A percentile compares a stretch with the other conserved stretches of the same genome.
phyloP scores from a whole-genome alignment of 1,140 invertebrate genomes.

The Macrosteles quadrilineatus region DNA sequence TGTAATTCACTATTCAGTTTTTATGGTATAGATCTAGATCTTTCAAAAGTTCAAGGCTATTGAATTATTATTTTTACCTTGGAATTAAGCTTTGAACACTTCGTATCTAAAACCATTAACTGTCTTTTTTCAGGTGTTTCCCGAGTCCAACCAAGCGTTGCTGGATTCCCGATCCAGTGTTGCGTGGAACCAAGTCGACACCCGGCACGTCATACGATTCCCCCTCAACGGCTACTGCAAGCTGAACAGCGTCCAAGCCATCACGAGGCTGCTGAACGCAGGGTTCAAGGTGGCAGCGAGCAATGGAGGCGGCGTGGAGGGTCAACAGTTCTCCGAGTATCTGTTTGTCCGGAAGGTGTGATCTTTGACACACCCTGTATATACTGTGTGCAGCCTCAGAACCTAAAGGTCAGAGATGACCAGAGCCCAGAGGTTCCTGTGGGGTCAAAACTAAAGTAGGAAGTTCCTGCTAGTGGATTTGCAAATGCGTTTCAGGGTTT shows the following conservation, averaged over 20 bases:
- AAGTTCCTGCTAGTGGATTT: no score
- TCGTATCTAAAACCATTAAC: no score
- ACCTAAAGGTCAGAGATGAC: no score
- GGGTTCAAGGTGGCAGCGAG: constrained; percentile 81
- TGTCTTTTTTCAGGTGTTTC: constrained; percentile 63
- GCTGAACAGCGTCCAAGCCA: constrained; percentile 86
- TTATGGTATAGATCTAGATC: not conserved
- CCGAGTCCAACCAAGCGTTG: constrained; percentile 81
- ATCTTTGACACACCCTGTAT: not conserved
- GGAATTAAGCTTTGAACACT: no score
- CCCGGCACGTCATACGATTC: constrained; percentile 83
- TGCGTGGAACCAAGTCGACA: constrained; percentile 82
- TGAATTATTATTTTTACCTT: no score
- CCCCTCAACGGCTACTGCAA: constrained; percentile 92
- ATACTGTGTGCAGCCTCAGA: no score
- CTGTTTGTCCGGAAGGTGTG: constrained; percentile 66
- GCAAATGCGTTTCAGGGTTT: no score
- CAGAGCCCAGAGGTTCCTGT: no score
- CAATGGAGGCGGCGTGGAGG: constrained; percentile 86
- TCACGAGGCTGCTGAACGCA: constrained; percentile 82
- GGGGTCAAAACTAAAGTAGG: no score
- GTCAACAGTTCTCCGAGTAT: constrained; percentile 92
- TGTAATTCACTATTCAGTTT: not conserved
- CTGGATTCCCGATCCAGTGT: constrained; percentile 79
- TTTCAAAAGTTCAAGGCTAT: not conserved